These are phyloP conservation scores for Bos indicus DNA, from an alignment of 2,113 vertebrate species.

Conservation along the genomic window DNA sequence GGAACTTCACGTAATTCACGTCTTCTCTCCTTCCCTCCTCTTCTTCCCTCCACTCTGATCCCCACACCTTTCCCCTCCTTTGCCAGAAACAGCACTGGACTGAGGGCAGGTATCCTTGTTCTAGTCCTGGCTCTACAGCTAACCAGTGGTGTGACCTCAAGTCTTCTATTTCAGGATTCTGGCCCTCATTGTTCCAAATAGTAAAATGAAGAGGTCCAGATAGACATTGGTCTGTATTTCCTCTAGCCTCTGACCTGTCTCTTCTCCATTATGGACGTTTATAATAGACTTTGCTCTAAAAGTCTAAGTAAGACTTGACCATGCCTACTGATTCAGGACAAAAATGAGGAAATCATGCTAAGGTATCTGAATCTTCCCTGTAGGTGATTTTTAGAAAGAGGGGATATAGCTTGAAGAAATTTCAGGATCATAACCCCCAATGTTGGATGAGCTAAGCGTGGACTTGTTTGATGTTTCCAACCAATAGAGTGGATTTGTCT, in stretches of 20 bases:
- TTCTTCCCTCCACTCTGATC: background rate
- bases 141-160: background rate
- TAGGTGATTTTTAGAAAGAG: background rate
- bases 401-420: background rate
- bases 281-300: background rate
- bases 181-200: background rate
- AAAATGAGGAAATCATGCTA: background rate
- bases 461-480: background rate
- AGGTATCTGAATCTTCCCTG: background rate
- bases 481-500: background rate
- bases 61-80: background rate
- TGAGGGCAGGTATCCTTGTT: background rate
- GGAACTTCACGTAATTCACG: background rate
- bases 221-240: background rate
- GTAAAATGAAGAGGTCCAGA: background rate
- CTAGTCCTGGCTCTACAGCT: background rate
- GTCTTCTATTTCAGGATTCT: background rate
- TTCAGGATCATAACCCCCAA: background rate
- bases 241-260: background rate
- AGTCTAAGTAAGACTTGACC: background rate
- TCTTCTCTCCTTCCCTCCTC: background rate
- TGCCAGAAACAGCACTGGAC: background rate
- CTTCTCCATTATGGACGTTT: background rate
- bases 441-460: background rate
- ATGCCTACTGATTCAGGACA: background rate